Evolutionary conservation across 1,140 invertebrate genomes (phyloP).

Genomic region (Prorops nasuta): DNA sequence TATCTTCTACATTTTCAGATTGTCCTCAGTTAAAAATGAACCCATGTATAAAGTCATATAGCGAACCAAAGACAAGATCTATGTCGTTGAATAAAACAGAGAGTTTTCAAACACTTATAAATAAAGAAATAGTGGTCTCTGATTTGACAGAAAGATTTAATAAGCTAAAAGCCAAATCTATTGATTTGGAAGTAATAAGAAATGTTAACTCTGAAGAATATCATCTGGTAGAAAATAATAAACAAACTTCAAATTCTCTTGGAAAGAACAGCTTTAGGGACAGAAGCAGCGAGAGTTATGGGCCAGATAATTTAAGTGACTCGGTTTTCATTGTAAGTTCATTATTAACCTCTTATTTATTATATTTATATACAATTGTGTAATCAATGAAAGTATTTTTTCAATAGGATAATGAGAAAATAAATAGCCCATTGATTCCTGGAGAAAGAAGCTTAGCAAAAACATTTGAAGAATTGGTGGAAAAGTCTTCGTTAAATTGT

Average conservation of each 20-base stretch:
- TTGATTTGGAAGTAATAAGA: not conserved
- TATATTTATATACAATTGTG: no score
- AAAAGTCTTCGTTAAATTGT: slow-evolving; percentile 25
- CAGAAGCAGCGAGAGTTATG: slow-evolving; percentile 11
- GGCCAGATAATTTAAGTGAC: slow-evolving; percentile 26
- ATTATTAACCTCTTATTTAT: slow-evolving; percentile 1
- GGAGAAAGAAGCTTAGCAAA: slow-evolving; percentile 36
- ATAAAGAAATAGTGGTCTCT: no score
- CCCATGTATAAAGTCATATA: no score
- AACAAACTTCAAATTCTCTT: no score
- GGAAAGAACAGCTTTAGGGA: no score
- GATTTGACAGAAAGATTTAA: slow-evolving; percentile 28
- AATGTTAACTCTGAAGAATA: no score
- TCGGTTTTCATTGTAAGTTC: slow-evolving; percentile 40
- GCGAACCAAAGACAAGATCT: no score
- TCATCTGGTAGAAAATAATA: no score
- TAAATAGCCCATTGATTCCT: slow-evolving; percentile 28
- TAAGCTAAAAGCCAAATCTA: slow-evolving; percentile 23
- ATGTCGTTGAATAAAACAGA: no score
- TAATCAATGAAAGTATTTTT: no score
- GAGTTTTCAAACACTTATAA: no score
- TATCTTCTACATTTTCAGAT: slow-evolving; percentile 1
- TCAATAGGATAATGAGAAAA: slow-evolving; percentile 21
- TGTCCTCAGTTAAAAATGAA: slow-evolving; percentile 1
- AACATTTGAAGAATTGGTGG: slow-evolving; percentile 37